Conservation (phyloP, 2,888 invertebrate species). For the Argynnis bischoffii region DNA sequence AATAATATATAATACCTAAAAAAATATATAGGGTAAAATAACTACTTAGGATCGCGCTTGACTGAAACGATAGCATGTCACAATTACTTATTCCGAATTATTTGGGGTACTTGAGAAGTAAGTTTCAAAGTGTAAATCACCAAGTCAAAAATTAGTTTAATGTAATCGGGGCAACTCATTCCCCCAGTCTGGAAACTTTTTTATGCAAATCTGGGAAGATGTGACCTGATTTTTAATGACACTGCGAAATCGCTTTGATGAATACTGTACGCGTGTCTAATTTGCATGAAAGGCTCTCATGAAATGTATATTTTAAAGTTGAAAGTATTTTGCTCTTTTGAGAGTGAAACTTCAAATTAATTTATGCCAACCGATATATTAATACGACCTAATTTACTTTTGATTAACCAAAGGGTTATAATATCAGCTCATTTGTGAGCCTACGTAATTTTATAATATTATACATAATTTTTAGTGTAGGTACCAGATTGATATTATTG, state of each 20-base stretch:
- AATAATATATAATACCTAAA: too few species aligned
- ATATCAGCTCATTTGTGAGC: not conserved
- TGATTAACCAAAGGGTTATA: not conserved
- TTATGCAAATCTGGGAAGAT: constrained; percentile 78
- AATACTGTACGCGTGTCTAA: constrained; percentile 48
- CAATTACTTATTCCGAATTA: not conserved
- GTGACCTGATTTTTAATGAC: constrained; percentile 76
- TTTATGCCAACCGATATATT: constrained; percentile 7
- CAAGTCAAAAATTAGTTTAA: constrained; percentile 65
- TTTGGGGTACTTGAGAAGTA: not conserved
- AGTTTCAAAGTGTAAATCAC: constrained; percentile 19
- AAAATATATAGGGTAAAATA: too few species aligned
- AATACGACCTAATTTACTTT: constrained; percentile 1
- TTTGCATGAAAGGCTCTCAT: constrained; percentile 36
- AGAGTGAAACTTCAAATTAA: constrained; percentile 2
- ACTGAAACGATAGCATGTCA: too few species aligned
- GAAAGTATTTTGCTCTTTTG: constrained; percentile 24
- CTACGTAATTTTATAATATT: too few species aligned
- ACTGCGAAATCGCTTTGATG: constrained; percentile 75
- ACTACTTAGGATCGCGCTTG: too few species aligned
- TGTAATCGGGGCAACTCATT: constrained; percentile 53
- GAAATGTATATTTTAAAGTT: constrained; percentile 33
- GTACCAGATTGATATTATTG: too few species aligned
- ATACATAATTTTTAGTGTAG: too few species aligned
- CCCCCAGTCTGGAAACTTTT: constrained; percentile 62